Conservation (phyloP, 2,888 invertebrate genomes). For the Pammene aurita region DNA sequence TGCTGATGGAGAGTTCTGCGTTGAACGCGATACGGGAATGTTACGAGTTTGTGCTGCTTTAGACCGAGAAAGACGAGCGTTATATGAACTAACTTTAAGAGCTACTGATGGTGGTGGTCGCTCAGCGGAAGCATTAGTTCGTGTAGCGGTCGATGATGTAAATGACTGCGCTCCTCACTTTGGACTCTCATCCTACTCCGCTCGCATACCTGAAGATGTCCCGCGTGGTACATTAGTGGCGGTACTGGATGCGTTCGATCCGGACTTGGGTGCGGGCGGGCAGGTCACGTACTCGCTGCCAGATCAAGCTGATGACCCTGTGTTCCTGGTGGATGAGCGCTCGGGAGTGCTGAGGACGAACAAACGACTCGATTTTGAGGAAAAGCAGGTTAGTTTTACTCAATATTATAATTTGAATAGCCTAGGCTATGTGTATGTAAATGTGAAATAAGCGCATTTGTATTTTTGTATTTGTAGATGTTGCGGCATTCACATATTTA, state of each 20-base stretch:
- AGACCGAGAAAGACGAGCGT: slow-evolving; percentile 92
- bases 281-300: slow-evolving; percentile 90
- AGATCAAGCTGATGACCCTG: slow-evolving; percentile 85
- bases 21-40: slow-evolving; percentile 90
- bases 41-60: slow-evolving; percentile 89
- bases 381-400: slow-evolving; percentile 84
- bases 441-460: too few species aligned
- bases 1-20: slow-evolving; percentile 90
- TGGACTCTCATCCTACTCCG: slow-evolving; percentile 88
- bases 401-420: too few species aligned
- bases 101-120: slow-evolving; percentile 91
- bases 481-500: too few species aligned
- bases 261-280: slow-evolving; percentile 93
- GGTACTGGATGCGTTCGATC: slow-evolving; percentile 90
- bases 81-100: slow-evolving; percentile 90
- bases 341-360: slow-evolving; percentile 94
- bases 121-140: slow-evolving; percentile 91
- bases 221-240: slow-evolving; percentile 94
- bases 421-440: too few species aligned
- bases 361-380: slow-evolving; percentile 92
- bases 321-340: slow-evolving; percentile 91
- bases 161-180: slow-evolving; percentile 95
- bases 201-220: slow-evolving; percentile 95
- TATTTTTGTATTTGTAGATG: too few species aligned
- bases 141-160: slow-evolving; percentile 93